Conservation (phyloP, 2,113 vertebrate species). For the Odontesthes bonariensis region DNA sequence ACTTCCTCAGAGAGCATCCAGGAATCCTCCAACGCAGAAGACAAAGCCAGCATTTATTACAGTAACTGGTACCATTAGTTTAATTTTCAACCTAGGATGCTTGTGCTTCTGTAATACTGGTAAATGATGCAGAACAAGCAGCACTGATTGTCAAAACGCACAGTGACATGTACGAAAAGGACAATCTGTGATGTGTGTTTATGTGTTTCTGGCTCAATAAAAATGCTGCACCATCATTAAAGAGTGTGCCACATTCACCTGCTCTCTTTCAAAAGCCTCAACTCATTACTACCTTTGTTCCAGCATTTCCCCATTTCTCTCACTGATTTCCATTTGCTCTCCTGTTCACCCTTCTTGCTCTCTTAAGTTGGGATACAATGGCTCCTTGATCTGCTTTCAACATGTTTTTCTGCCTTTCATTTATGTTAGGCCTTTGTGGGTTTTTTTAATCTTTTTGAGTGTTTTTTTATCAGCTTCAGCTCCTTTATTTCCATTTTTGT, state of each 20-base stretch:
- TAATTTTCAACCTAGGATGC: background rate
- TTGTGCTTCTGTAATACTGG: slow-evolving; percentile 1
- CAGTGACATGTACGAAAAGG: background rate
- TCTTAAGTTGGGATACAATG: slow-evolving; percentile 45
- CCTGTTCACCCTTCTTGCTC: slow-evolving; percentile 26
- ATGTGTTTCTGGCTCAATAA: slow-evolving; percentile 19
- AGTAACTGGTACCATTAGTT: background rate
- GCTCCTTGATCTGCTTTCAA: slow-evolving; percentile 25
- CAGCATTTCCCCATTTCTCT: slow-evolving; percentile 11
- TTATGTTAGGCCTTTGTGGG: background rate
- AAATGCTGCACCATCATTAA: slow-evolving; percentile 30
- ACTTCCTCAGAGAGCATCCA: background rate
- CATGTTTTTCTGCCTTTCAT: slow-evolving; percentile 37
- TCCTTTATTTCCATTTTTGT: background rate
- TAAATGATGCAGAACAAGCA: background rate
- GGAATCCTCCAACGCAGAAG: background rate
- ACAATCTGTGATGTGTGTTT: slow-evolving; percentile 8
- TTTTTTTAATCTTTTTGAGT: background rate
- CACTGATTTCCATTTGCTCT: slow-evolving; percentile 31
- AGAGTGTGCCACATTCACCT: slow-evolving; percentile 31
- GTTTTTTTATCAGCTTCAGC: background rate
- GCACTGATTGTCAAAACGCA: background rate
- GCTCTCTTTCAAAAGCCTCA: slow-evolving; percentile 36
- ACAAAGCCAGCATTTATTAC: background rate
- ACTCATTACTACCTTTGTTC: slow-evolving; percentile 21